phyloP scores from a whole-genome alignment of 2,113 vertebrate genomes.

The Saimiri boliviensis region DNA sequence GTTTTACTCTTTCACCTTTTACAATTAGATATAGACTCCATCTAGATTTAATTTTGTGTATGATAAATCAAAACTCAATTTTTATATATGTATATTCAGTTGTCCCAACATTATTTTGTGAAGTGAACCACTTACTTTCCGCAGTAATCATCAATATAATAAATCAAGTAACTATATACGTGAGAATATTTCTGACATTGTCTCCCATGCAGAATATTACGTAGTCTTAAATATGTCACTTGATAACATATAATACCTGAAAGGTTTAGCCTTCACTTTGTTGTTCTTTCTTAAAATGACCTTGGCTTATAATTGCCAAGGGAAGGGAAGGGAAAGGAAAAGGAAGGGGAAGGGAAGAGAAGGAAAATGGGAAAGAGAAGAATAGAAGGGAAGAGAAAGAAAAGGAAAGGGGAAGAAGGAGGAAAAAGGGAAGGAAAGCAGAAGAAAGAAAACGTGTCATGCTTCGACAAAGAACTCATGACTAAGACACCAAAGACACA shows the following conservation, averaged over 20 bases:
- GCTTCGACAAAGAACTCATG: background rate
- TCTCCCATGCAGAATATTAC: background rate
- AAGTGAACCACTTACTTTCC: background rate
- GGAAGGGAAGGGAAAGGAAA: background rate
- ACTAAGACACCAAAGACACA: too few species aligned
- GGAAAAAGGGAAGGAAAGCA: background rate
- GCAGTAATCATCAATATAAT: background rate
- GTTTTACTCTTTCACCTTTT: background rate
- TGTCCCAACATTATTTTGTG: background rate
- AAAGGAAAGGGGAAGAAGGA: background rate
- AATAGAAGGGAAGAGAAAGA: background rate
- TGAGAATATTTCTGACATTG: background rate
- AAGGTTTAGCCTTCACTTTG: background rate
- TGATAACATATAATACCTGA: background rate
- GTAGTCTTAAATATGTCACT: background rate
- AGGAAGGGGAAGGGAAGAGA: accelerated
- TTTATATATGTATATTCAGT: background rate
- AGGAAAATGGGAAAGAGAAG: background rate
- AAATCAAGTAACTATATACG: background rate
- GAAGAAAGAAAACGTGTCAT: background rate
- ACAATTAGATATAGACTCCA: background rate
- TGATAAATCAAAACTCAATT: background rate
- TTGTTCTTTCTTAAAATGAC: background rate
- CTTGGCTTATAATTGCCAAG: background rate
- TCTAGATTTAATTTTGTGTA: background rate